Conservation (phyloP, 2,888 invertebrate genomes). For the Nomada ruficornis region DNA sequence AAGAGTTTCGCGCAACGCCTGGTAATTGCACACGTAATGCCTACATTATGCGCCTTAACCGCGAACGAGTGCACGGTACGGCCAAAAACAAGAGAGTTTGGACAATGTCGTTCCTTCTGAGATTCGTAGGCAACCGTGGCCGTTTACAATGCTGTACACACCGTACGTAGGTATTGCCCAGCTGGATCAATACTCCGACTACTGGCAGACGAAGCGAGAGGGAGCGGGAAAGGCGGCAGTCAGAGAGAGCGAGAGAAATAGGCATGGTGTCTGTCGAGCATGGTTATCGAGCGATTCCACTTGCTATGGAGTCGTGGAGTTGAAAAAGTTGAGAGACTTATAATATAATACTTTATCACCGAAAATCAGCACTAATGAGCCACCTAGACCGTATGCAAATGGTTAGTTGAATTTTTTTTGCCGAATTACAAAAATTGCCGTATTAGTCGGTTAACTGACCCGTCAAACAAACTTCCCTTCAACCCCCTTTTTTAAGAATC, state of each 20-base stretch:
- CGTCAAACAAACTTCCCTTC: not conserved
- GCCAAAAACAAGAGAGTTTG: conserved; percentile 1
- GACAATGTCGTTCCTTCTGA: not conserved
- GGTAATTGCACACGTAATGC: conserved; percentile 1
- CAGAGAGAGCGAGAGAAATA: conserved; percentile 21
- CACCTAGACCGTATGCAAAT: not conserved
- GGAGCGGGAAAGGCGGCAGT: conserved; percentile 3
- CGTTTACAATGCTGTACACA: conserved; percentile 46
- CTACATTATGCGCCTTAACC: not conserved
- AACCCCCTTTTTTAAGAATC: not conserved
- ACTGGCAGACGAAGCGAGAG: conserved; percentile 49
- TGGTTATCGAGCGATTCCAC: conserved; percentile 54
- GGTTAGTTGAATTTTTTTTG: not conserved
- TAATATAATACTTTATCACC: not conserved
- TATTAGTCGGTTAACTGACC: not conserved
- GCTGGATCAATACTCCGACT: conserved; percentile 59
- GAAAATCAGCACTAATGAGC: not conserved
- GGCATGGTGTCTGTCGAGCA: conserved; percentile 48
- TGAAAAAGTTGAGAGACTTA: conserved; percentile 8
- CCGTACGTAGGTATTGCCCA: conserved; percentile 52
- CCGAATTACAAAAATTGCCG: not conserved
- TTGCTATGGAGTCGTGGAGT: conserved; percentile 31
- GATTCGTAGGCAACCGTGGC: conserved; percentile 36
- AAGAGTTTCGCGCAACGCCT: not conserved
- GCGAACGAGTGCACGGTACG: not conserved